Conservation (phyloP, 2,888 invertebrate species). For the Zhuqinia jingwanae region DNA sequence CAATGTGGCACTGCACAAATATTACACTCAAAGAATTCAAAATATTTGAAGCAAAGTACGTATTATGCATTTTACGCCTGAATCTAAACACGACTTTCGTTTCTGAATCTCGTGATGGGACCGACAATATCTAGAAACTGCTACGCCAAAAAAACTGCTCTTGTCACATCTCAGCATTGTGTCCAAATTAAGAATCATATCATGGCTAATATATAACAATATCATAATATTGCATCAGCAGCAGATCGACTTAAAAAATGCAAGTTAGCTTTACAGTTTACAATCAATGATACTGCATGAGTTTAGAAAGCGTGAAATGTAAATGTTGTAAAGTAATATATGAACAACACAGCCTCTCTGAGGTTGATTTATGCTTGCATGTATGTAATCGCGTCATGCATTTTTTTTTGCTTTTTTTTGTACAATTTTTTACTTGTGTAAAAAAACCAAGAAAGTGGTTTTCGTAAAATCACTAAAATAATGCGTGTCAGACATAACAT, state of each 20-base stretch:
- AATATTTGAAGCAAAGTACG: no score
- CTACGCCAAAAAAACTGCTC: background rate
- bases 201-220: no score
- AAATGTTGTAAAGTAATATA: background rate
- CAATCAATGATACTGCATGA: background rate
- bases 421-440: background rate
- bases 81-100: background rate
- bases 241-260: constrained; percentile 7
- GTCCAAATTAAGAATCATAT: background rate
- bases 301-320: constrained; percentile 67
- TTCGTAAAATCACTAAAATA: background rate
- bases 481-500: background rate
- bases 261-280: constrained; percentile 14
- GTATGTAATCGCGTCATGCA: background rate
- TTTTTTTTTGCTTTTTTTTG: background rate
- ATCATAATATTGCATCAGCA: background rate
- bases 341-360: background rate
- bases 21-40: no score
- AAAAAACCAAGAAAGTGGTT: background rate
- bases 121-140: no score
- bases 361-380: background rate
- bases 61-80: background rate
- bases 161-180: constrained; percentile 21
- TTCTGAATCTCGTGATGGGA: no score
- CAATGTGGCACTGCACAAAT: no score